Evolutionary conservation across 2,113 vertebrate species (phyloP), one percentile per base, ranked within the genome.

Genomic region (Hippocampus abdominalis): DNA sequence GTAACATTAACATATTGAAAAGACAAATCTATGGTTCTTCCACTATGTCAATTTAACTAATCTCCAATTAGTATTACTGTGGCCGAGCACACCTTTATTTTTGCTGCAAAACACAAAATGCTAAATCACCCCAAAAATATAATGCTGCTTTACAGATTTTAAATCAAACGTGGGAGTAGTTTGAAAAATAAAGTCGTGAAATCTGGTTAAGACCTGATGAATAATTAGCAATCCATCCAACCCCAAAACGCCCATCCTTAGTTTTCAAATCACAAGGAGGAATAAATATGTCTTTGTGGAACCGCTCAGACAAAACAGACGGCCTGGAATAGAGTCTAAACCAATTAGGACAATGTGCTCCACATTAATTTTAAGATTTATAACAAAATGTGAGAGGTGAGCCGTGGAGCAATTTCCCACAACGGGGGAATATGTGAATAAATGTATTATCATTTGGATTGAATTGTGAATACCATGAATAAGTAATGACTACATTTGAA

Each of bases 331-430:
- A 74, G 76, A 48, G 62, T 65, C 54, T n/a, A 57, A 73, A 71
- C 11, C 53, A 36, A 46, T 76, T 49, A 8, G 51, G 69, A 75
- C 66, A 11, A 64, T 8, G 44, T 32, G 57, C 56, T 0, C 32
- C 40, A 63, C 71, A 72, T 77, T 83, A 21, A 74, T 73, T 56
- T 67, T 23, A 68, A 69, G 71, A 84, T 82, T 83, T 83, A 83
- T 81, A 81, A 75, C 53, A 78, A 60, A 70, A 76, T 79, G 69
- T 75, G 53, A 81, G 59, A 81, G 79, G 78, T 84, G 68, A 75
- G 44, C 49, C 44, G 23, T 40, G 59, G 73, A 87, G 79, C 70
- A 69, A 73, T 78, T 80, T 54, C 36, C 44, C 71, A 76, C 80
- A 72, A 78, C 27, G 9, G 66, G 74, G 71, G 61, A 80, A 78